Evolutionary conservation across 2,113 vertebrate genomes (phyloP).

Genomic region (Hippotragus niger): DNA sequence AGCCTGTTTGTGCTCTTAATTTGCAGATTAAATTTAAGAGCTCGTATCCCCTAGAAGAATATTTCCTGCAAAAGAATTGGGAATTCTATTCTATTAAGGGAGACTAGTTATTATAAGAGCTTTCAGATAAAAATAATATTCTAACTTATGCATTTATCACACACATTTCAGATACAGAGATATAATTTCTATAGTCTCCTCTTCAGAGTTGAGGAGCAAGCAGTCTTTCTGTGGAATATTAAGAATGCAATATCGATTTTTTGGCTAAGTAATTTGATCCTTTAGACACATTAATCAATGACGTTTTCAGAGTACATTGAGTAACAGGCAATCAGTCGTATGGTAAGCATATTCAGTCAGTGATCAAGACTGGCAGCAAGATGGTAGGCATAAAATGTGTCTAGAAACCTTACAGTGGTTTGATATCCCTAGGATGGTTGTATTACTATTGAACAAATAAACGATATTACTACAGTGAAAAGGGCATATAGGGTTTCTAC

Average conservation of each 20-base stretch:
- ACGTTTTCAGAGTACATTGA: not conserved
- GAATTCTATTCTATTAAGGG: not conserved
- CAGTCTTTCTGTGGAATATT: conserved; percentile 47
- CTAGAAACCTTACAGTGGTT: not conserved
- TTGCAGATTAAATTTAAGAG: not conserved
- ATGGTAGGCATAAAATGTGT: not conserved
- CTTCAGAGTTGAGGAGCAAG: conserved; percentile 18
- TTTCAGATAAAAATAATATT: not conserved
- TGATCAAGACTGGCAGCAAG: not conserved
- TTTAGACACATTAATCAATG: conserved; percentile 48
- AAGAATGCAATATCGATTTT: conserved; percentile 55
- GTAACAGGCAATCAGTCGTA: not conserved
- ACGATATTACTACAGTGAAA: not conserved
- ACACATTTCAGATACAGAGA: not conserved
- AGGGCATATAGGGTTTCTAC: not conserved
- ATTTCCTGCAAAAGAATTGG: not conserved
- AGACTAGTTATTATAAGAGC: not conserved
- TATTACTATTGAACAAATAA: not conserved
- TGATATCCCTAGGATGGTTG: not conserved
- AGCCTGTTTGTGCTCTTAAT: not conserved
- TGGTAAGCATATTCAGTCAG: not conserved
- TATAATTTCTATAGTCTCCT: not conserved
- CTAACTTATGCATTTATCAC: not conserved
- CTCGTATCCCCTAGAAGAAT: not conserved
- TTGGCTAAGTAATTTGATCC: conserved; percentile 48